phyloP scores from a whole-genome alignment of 2,797 vertebrate species.

The Chaetodon trifasciatus region DNA sequence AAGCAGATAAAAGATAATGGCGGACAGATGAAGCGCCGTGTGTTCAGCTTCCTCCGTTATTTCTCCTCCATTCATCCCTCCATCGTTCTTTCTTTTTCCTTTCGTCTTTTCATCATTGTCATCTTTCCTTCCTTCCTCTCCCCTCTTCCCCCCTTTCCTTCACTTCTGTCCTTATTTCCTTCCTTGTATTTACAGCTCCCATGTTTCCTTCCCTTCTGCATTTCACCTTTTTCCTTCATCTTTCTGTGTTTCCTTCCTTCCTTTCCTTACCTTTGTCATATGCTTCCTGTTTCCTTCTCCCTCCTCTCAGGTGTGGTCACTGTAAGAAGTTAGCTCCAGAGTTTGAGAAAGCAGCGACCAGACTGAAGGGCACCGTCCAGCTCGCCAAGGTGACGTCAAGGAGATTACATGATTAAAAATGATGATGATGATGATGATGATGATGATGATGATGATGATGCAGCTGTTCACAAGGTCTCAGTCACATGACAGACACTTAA shows the following conservation, averaged over 20 bases:
- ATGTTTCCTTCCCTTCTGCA: neutral
- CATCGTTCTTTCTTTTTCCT: neutral
- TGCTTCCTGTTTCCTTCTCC: neutral
- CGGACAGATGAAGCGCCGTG: neutral
- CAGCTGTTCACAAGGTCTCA: neutral
- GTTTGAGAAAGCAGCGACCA: constrained; percentile 84
- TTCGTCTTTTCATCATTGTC: neutral
- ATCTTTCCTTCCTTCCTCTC: neutral
- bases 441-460: too few species aligned
- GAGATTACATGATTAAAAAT: too few species aligned
- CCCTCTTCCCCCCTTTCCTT: neutral
- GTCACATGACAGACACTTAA: too few species aligned
- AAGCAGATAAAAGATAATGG: too few species aligned
- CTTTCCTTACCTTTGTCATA: neutral
- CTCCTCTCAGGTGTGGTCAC: constrained; percentile 83
- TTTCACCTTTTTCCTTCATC: neutral
- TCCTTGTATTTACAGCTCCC: neutral
- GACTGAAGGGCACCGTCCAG: constrained; percentile 81
- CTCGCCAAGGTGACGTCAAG: constrained; percentile 81
- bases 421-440: too few species aligned
- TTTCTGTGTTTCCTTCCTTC: fast-evolving
- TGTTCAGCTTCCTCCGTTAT: neutral
- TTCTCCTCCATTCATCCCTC: neutral
- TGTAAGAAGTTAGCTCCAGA: constrained; percentile 87
- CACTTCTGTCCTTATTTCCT: neutral